Conservation (phyloP, 2,888 invertebrate genomes). For the Trachelus iudaicus region DNA sequence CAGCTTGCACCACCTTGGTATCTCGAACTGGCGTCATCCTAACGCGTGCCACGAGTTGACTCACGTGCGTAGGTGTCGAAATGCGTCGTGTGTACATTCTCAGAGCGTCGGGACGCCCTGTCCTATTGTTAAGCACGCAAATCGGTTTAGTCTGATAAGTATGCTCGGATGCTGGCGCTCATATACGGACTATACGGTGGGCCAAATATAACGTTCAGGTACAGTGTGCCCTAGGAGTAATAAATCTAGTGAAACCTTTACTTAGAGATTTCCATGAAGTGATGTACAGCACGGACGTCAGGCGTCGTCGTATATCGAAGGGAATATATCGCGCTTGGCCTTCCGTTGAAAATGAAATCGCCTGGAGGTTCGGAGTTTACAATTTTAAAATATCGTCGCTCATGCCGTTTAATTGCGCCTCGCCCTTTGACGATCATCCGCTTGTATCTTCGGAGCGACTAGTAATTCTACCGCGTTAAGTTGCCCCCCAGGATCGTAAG, state of each 20-base stretch:
- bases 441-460: constrained; percentile 29
- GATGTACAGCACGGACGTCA: background rate
- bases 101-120: constrained; percentile 21
- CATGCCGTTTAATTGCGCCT: constrained; percentile 43
- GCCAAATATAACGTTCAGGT: background rate
- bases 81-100: constrained; percentile 44
- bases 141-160: background rate
- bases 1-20: constrained; percentile 2
- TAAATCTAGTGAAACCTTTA: background rate
- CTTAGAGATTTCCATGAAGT: background rate
- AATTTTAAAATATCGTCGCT: background rate
- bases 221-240: background rate
- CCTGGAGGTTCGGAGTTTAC: constrained; percentile 12
- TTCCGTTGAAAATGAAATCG: constrained; percentile 25
- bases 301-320: constrained; percentile 28
- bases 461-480: constrained; percentile 38
- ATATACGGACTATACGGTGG: background rate
- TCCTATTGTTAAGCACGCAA: background rate
- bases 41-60: constrained; percentile 50
- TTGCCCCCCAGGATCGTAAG: constrained; percentile 11
- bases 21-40: constrained; percentile 30
- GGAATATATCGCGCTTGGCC: constrained; percentile 42
- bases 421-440: constrained; percentile 24
- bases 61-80: constrained; percentile 56
- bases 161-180: background rate